Evolutionary conservation across 2,113 vertebrate genomes (phyloP).

Genomic region (Micronycteris hirsuta): DNA sequence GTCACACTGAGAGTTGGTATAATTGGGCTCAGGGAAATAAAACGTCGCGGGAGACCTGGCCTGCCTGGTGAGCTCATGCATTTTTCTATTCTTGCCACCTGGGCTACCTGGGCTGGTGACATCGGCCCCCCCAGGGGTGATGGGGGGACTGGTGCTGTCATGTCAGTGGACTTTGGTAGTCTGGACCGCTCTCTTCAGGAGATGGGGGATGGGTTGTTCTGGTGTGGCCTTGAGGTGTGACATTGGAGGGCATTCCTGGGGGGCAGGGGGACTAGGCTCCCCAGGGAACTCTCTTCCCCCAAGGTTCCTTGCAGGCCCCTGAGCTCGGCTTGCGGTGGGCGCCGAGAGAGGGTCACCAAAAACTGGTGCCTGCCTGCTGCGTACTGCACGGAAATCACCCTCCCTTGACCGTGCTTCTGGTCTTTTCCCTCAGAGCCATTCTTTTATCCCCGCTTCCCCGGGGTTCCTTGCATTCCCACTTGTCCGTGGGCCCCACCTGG

Average conservation of each 20-base stretch:
- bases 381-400: rapidly evolving
- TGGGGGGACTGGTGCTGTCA: neutral
- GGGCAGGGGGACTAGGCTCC: neutral
- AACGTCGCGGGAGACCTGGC: slow-evolving; percentile 11
- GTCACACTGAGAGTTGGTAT: slow-evolving; percentile 24
- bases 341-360: neutral
- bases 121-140: neutral
- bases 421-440: too few species aligned
- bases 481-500: neutral
- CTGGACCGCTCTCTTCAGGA: neutral
- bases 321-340: neutral
- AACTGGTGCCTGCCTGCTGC: neutral
- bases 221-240: neutral
- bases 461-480: rapidly evolving
- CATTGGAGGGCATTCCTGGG: neutral
- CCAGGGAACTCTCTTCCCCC: neutral
- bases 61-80: slow-evolving; percentile 47
- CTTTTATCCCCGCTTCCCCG: neutral
- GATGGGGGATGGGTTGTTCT: neutral
- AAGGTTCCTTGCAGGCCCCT: neutral
- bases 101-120: neutral
- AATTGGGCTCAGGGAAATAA: slow-evolving; percentile 57
- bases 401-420: neutral
- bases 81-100: neutral
- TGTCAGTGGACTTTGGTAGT: neutral